phyloP scores from a whole-genome alignment of 2,888 invertebrate species.

The Vanessa cardui region DNA sequence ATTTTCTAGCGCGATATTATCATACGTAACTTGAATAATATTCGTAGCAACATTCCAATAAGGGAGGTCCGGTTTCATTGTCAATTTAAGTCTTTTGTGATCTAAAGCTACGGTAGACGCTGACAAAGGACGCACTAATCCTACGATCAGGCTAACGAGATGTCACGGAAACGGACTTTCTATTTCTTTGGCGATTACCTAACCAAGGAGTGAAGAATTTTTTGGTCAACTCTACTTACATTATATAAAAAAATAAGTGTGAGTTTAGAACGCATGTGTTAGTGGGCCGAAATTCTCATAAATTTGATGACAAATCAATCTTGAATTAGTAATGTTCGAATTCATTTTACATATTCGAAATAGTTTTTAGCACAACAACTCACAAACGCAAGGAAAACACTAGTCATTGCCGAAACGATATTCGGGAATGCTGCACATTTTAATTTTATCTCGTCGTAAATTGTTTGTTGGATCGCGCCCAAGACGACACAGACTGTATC shows the following conservation, averaged over 20 bases:
- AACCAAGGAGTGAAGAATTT: not conserved
- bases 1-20: slow-evolving; percentile 13
- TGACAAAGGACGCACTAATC: slow-evolving; percentile 71
- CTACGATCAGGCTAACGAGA: slow-evolving; percentile 56
- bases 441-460: slow-evolving; percentile 70
- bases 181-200: slow-evolving; percentile 38
- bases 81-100: slow-evolving; percentile 63
- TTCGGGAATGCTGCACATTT: slow-evolving; percentile 63
- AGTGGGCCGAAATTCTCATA: too few species aligned
- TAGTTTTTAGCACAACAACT: slow-evolving; percentile 14
- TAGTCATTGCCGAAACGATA: slow-evolving; percentile 57
- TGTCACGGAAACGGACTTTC: slow-evolving; percentile 61
- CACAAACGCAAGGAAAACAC: slow-evolving; percentile 38
- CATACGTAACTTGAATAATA: slow-evolving; percentile 19
- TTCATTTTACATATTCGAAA: slow-evolving; percentile 6
- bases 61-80: slow-evolving; percentile 50
- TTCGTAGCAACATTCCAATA: slow-evolving; percentile 27
- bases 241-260: not conserved
- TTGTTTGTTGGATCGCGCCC: slow-evolving; percentile 69
- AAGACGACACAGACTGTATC: slow-evolving; percentile 52
- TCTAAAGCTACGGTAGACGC: slow-evolving; percentile 51
- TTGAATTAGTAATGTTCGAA: not conserved
- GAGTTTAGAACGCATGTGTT: too few species aligned
- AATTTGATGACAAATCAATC: not conserved
- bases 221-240: not conserved